Base-by-base conservation (phyloP, 2,113 vertebrate species). In the Eolophus roseicapilla region DNA sequence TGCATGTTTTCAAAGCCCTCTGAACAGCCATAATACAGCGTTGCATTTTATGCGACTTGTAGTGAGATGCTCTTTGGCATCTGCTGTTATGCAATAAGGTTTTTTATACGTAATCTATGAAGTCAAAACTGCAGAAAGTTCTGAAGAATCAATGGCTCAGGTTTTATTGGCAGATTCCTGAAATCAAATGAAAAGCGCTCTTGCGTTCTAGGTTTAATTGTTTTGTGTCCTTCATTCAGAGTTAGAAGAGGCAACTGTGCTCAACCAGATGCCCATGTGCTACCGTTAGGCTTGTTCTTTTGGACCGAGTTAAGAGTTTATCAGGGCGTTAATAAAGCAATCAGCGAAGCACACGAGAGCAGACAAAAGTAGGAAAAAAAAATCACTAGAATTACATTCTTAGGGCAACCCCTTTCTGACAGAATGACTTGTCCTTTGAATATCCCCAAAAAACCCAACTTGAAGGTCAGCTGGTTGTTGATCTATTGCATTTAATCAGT, bases 171-270 rank as follows among this genome's bases (percentile, higher is more conserved):
- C 97, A 98, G 98, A 98, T 98, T 99, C 98, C 98, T 99, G 98
- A 98, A 99, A 99, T 98, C 98, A 98, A 98, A 99, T 98, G 98
- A 98, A 98, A 98, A 98, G 98, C 97, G 98, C 98, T 98, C 98
- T 98, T 98, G 98, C 98, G 98, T 98, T 99, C 98, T 99, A 98
- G 95, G 96, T 98, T 98, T 98, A 98, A 98, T 92, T 93, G 97
- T 97, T 98, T 98, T 95, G 97, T 97, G 97, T 92, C 53, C 90
- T 92, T 92, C 83, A 92, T 92, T 92, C 55, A 82, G 77, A 70
- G 83, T 87, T 92, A 92, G 77, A 70, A 70, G 83, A 87, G 90
- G 84, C 90, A 82, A 64, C 90, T 70, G 83, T 92, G 90, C 70
- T 92, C 82, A 64, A 87, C 55, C 83, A 87, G 63, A 50, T 87